A percentile compares a stretch with the other conserved stretches of the same genome.
These are phyloP conservation scores for Drosophila takahashii DNA, from an alignment of 1,140 invertebrate species.

Conservation along the genomic window DNA sequence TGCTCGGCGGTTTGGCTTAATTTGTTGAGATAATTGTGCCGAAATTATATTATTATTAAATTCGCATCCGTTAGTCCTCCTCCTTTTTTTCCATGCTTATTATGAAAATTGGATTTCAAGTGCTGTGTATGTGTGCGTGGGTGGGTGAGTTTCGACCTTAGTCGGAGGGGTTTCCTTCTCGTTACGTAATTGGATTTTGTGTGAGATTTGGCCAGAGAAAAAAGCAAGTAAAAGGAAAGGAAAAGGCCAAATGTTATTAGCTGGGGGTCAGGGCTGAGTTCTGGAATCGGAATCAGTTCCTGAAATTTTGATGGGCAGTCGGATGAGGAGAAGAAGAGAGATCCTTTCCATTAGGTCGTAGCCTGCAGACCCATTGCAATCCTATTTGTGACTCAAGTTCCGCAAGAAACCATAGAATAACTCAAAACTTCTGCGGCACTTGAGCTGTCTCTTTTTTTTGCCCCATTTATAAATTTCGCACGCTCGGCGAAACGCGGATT, in stretches of 20 bases:
- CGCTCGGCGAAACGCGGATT: conserved; percentile 41
- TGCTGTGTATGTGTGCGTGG: conserved; percentile 34
- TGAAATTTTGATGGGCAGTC: conserved; percentile 7
- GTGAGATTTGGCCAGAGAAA: conserved; percentile 54
- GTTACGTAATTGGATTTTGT: conserved; percentile 78
- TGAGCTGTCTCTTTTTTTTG: conserved; percentile 8
- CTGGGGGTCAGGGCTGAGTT: conserved; percentile 30
- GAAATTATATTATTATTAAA: conserved; percentile 83
- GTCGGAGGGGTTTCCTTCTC: conserved; percentile 53
- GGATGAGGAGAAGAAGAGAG: too few species aligned
- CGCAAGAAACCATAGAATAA: conserved; percentile 27
- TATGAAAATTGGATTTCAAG: conserved; percentile 81
- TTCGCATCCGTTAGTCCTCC: conserved; percentile 61
- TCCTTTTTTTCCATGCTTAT: conserved; percentile 58
- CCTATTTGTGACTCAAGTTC: conserved; percentile 36
- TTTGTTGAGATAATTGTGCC: conserved; percentile 81
- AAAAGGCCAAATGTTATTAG: conserved; percentile 62
- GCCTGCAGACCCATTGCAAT: conserved; percentile 42
- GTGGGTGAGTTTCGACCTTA: conserved; percentile 66
- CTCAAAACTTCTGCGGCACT: conserved; percentile 32
- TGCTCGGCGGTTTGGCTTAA: conserved; percentile 75
- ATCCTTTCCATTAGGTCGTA: conserved; percentile 24
- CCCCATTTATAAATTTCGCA: conserved; percentile 46
- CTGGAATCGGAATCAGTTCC: conserved; percentile 29
- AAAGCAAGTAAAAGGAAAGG: conserved; percentile 35